Percentiles rank a stretch among this genome's conserved stretches.
Evolutionary conservation across 2,888 invertebrate genomes (phyloP).

Genomic region (Yponomeuta malinellus): DNA sequence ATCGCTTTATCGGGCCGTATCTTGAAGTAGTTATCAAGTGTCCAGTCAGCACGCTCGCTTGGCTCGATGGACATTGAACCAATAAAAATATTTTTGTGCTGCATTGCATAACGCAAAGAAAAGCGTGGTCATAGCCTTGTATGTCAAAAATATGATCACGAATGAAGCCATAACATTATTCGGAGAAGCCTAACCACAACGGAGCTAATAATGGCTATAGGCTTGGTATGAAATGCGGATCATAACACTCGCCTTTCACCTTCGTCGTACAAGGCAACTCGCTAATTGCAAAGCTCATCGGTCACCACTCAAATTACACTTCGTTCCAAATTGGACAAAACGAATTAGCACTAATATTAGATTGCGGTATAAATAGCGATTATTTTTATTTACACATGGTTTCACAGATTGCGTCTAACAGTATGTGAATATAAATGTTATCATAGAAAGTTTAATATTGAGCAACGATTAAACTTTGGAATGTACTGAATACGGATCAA

Average conservation of each 20-base stretch:
- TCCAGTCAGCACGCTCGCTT: background rate
- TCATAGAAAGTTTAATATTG: background rate
- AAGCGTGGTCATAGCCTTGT: background rate
- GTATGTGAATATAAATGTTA: background rate
- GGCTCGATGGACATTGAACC: background rate
- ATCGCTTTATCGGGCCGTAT: background rate
- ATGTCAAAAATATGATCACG: background rate
- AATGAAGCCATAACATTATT: background rate
- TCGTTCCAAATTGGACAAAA: conserved; percentile 4
- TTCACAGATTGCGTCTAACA: background rate
- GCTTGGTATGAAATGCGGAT: conserved; percentile 46
- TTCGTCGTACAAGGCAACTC: conserved; percentile 40
- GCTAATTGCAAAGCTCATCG: conserved; percentile 53
- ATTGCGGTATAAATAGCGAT: background rate
- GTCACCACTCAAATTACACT: conserved; percentile 36
- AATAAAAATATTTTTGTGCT: background rate
- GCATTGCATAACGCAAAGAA: background rate
- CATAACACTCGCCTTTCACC: conserved; percentile 54
- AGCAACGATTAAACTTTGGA: background rate
- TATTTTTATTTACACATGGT: background rate
- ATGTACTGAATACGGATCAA: background rate
- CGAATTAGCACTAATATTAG: conserved; percentile 1
- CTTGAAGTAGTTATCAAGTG: background rate
- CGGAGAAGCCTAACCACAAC: background rate
- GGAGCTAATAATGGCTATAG: background rate